Evolutionary conservation across 2,113 vertebrate species (phyloP), one percentile per base, ranked within the genome.

Genomic region (Hippocampus zosterae): DNA sequence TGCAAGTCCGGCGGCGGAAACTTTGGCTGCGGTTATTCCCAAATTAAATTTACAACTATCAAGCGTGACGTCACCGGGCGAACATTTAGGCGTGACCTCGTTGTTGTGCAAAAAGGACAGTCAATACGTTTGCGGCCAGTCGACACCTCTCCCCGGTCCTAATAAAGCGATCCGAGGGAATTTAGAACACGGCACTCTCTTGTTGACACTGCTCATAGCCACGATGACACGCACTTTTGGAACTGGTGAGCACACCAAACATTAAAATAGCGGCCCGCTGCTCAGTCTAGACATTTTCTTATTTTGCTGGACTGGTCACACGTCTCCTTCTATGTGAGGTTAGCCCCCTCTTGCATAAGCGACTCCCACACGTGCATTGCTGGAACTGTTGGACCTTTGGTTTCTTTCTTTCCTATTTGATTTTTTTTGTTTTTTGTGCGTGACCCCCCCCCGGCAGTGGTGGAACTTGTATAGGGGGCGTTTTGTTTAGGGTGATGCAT

Each of bases 401-500:
- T 80, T 81, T 79, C 76, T 78, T 81, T 19, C 33, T 37, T 37
- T 59, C 33, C 27, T 59, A 8, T 5, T 29, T 72, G 42, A 75
- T 80, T 81, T 79, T 73, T 78, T 81, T 19, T 55, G 44, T 59
- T 60, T 57, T 59, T 16, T 13, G n/a, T 12, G 18, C 23, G 6
- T 18, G 48, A 18, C 19, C 18, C 2, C 2, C 7, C 33, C 33
- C 33, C 10, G 44, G 72, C 13, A 62, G 70, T 37, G 21, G 55
- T 53, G 72, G 75, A 74, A 87, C 69, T 41, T 64, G 40, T 71
- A 42, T 59, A 23, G 65, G 52, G 63, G 71, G 46, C 77, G 80
- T 81, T 89, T 71, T 80, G 81, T 83, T 88, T 72, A 57, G 67
- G 71, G 29, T 76, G 68, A 13, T 65, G 73, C 41, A 67, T 63